phyloP scores from a whole-genome alignment of 2,888 invertebrate species.

The Papilio protenor region DNA sequence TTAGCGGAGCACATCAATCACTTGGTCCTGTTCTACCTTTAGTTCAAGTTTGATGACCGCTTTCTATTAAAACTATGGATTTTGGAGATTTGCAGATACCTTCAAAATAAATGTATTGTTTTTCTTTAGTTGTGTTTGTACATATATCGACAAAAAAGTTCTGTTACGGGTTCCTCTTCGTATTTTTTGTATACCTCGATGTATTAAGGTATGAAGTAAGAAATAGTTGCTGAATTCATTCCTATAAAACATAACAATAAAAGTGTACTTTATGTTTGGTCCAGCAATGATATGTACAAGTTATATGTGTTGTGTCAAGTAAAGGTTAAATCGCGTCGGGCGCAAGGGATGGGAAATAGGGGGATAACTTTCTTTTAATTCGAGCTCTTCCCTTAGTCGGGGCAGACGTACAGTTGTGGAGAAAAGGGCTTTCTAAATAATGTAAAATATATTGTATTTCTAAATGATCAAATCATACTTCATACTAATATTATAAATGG shows the following conservation, averaged over 20 bases:
- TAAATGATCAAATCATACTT: not conserved
- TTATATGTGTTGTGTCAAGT: conserved; percentile 31
- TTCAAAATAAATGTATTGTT: not conserved
- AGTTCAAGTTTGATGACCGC: conserved; percentile 15
- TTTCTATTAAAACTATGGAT: not conserved
- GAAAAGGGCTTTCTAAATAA: conserved; percentile 45
- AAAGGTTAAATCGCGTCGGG: conserved; percentile 46
- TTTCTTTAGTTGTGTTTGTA: too few relatives aligned
- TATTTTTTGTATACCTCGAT: too few relatives aligned
- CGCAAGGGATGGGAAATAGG: conserved; percentile 45
- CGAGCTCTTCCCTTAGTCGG: conserved; percentile 60
- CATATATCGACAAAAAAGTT: too few relatives aligned
- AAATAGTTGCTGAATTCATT: not conserved
- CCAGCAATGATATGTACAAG: conserved; percentile 16
- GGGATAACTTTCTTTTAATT: conserved; percentile 64
- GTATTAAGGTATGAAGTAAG: not conserved
- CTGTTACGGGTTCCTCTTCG: too few relatives aligned
- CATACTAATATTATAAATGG: too few relatives aligned
- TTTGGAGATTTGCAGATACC: not conserved
- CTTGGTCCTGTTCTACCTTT: not conserved
- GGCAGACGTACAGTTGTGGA: conserved; percentile 49
- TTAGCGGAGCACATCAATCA: conserved; percentile 5
- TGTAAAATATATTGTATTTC: not conserved
- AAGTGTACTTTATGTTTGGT: conserved; percentile 5
- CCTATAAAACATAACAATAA: not conserved